phyloP scores from a whole-genome alignment of 2,888 invertebrate genomes.

The Erebia palarica region DNA sequence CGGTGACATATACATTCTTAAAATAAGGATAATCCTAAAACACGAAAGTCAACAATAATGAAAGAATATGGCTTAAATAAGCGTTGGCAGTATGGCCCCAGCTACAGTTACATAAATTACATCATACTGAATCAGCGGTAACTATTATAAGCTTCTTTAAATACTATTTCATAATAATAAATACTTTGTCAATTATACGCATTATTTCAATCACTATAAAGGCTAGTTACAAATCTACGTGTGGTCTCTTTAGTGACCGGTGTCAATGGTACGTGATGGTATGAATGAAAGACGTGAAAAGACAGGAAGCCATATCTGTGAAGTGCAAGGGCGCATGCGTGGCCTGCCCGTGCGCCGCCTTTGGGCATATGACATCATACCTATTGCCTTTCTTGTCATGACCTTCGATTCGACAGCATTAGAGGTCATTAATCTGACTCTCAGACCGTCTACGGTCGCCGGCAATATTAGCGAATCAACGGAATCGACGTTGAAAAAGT shows the following conservation, averaged over 20 bases:
- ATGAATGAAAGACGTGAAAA: slow-evolving; percentile 46
- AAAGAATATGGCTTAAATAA: no score
- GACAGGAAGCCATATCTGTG: slow-evolving; percentile 44
- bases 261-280: slow-evolving; percentile 43
- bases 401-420: slow-evolving; percentile 24
- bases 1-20: no score
- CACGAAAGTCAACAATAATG: no score
- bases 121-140: neutral
- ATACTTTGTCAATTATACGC: neutral
- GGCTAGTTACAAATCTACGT: neutral
- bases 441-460: neutral
- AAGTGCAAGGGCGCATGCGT: slow-evolving; percentile 49
- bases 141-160: neutral
- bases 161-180: neutral
- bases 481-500: neutral
- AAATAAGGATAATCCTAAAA: no score
- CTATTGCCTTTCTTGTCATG: slow-evolving; percentile 9
- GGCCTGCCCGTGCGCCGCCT: slow-evolving; percentile 27
- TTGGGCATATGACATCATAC: slow-evolving; percentile 25
- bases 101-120: slow-evolving; percentile 22
- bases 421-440: slow-evolving; percentile 25
- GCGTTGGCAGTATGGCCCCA: neutral
- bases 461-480: neutral
- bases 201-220: neutral
- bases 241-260: slow-evolving; percentile 13